Evolutionary conservation across 2,113 vertebrate genomes (phyloP).

Genomic region (Bos taurus): DNA sequence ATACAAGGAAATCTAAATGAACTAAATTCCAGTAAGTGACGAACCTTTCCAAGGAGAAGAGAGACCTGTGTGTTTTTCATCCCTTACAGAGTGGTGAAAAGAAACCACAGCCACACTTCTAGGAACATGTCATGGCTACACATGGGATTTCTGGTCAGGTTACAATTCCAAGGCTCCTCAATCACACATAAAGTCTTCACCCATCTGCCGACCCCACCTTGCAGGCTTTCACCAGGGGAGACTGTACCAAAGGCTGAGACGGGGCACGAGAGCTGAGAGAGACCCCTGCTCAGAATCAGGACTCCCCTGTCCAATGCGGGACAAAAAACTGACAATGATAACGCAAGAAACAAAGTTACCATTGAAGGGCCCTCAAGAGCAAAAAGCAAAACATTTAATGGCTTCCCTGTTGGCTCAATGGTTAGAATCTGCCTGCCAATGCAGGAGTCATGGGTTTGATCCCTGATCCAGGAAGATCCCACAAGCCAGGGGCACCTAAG

Average conservation of each 20-base stretch:
- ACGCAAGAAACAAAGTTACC: not conserved
- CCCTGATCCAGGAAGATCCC: not conserved
- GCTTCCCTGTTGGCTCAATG: not conserved
- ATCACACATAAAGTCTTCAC: not conserved
- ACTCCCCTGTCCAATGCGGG: accelerated
- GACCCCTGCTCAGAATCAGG: accelerated
- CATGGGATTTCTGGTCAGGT: not conserved
- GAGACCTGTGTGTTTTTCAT: not conserved
- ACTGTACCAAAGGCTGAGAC: not conserved
- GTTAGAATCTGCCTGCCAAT: not conserved
- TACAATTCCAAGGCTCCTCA: not conserved
- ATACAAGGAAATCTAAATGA: not conserved
- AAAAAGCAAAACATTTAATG: not conserved
- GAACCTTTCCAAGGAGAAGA: not conserved
- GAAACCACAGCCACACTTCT: not conserved
- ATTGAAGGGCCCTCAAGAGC: not conserved
- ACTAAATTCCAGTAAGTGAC: not conserved
- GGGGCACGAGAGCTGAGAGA: not conserved
- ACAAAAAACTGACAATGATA: not conserved
- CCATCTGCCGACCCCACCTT: not conserved
- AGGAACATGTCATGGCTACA: no score
- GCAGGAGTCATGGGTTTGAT: not conserved
- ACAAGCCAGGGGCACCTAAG: not conserved
- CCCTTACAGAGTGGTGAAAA: not conserved
- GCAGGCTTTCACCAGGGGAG: not conserved